phyloP scores from a whole-genome alignment of 1,140 invertebrate genomes.

The Rhopalosiphum padi region DNA sequence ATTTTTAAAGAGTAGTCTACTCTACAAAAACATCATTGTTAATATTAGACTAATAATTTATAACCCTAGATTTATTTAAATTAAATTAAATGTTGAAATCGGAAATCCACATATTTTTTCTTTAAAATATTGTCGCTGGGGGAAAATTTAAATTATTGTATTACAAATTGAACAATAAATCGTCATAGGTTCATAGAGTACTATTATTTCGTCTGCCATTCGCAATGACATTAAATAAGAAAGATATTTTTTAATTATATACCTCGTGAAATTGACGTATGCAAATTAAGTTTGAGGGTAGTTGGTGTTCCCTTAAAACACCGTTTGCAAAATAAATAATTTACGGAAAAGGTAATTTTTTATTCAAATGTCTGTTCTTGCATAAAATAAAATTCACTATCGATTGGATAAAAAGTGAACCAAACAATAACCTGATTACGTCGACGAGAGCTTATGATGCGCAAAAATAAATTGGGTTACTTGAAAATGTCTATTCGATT shows the following conservation, averaged over 20 bases:
- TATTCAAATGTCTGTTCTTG: slow-evolving; percentile 15
- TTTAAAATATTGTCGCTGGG: not conserved
- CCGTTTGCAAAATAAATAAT: not conserved
- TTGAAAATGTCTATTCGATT: slow-evolving; percentile 30
- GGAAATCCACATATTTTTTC: not conserved
- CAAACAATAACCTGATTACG: slow-evolving; percentile 26
- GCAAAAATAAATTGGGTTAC: slow-evolving; percentile 29
- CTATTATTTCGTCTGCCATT: not conserved
- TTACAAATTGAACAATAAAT: not conserved
- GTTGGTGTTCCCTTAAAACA: not conserved
- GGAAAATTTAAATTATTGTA: not conserved
- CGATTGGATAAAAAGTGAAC: slow-evolving; percentile 3
- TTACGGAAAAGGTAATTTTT: not conserved
- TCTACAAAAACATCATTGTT: not conserved
- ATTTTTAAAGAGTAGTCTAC: not conserved
- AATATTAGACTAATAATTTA: not conserved
- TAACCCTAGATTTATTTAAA: not conserved
- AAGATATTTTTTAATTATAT: slow-evolving; percentile 1
- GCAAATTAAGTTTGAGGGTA: not conserved
- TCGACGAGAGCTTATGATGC: not conserved
- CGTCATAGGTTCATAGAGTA: not conserved
- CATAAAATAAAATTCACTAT: slow-evolving; percentile 15
- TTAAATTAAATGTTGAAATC: not conserved
- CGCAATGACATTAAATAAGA: not conserved
- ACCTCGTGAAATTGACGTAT: not conserved